Conservation (phyloP, 2,797 vertebrate species). For the Myotis planiceps region DNA sequence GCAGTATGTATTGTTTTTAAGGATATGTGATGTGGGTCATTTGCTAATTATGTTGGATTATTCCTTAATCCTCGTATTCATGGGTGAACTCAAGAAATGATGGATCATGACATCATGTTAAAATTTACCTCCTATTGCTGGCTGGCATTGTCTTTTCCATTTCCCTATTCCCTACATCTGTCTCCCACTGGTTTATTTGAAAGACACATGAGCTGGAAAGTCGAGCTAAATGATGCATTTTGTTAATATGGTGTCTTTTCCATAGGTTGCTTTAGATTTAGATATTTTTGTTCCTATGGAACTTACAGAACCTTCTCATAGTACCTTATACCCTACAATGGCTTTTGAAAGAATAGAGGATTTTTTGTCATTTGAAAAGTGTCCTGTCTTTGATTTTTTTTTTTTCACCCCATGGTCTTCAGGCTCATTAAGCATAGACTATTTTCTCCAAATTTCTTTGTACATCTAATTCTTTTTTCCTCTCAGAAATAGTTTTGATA, state of each 20-base stretch:
- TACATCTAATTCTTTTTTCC: not conserved
- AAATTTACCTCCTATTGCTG: not conserved
- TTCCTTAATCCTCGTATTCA: constrained; percentile 16
- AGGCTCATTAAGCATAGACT: not conserved
- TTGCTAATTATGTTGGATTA: constrained; percentile 39
- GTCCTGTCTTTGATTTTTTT: not conserved
- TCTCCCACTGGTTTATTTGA: not conserved
- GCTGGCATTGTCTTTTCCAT: not conserved
- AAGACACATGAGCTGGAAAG: not conserved
- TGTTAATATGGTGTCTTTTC: not conserved
- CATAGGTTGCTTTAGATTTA: not conserved
- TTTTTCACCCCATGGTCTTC: not conserved
- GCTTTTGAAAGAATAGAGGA: not conserved
- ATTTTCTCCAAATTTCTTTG: not conserved
- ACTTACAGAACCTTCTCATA: not conserved
- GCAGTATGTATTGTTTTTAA: not conserved
- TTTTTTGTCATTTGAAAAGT: constrained; percentile 24
- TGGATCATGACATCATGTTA: not conserved
- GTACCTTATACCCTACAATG: not conserved
- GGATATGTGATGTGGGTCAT: not conserved
- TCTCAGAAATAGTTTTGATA: not conserved
- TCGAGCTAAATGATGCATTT: not conserved
- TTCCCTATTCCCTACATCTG: not conserved
- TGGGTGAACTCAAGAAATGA: constrained; percentile 23
- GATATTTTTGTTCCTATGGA: not conserved